Evolutionary conservation across 92 coral and sea anemone species (phyloP).

Genomic region (Actinostola sp.): DNA sequence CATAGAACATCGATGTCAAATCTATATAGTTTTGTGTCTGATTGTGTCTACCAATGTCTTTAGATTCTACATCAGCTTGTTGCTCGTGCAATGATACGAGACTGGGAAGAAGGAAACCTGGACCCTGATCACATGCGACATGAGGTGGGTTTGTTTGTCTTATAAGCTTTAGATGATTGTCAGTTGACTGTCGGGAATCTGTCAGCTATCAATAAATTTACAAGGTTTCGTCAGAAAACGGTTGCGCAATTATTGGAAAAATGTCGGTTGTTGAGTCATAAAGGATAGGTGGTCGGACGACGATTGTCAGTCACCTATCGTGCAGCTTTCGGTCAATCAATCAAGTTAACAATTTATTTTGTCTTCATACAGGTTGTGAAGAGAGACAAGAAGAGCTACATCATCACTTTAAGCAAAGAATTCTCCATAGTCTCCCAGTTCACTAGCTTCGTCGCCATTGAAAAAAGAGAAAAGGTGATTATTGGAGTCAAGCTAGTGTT

Average conservation of each 20-base stretch:
- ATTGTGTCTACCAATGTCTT: background rate
- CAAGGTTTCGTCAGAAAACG: no score
- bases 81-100: slow-evolving; percentile 90
- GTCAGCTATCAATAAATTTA: no score
- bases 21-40: background rate
- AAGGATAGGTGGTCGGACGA: no score
- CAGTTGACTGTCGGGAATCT: no score
- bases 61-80: slow-evolving; percentile 93
- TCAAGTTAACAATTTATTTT: no score
- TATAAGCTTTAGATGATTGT: no score
- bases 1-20: no score
- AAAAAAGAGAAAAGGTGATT: slow-evolving; percentile 89
- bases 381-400: slow-evolving; percentile 78
- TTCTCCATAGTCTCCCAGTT: slow-evolving; percentile 89
- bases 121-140: slow-evolving; percentile 80
- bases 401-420: slow-evolving; percentile 84
- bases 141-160: slow-evolving; percentile 72
- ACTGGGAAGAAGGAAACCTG: slow-evolving; percentile 97
- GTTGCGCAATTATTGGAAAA: no score
- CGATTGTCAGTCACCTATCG: no score
- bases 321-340: no score
- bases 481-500: no score
- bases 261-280: no score
- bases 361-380: slow-evolving; percentile 67
- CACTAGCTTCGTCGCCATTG: slow-evolving; percentile 96